Evolutionary conservation across 2,113 vertebrate species (phyloP), one percentile per base, ranked within the genome.

Genomic region (Clarias magur): DNA sequence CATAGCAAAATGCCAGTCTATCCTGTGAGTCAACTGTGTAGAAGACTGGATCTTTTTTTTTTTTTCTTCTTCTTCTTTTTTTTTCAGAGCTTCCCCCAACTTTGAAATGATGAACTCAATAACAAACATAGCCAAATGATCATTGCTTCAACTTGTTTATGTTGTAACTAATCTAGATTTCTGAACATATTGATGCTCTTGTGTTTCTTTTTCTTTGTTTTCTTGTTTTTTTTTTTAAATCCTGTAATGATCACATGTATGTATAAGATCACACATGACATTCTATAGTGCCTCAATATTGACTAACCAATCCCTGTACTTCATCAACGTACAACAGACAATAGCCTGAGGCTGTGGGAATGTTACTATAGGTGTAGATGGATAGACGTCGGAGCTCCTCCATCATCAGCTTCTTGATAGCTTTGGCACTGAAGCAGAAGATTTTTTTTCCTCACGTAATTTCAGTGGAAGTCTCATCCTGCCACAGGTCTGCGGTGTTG

Each of bases 291-390:
- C 11, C 11, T 56, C 13, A 80, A 90, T 92, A 91, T 83, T 90
- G 87, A 82, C 90, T 90, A 86, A 88, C 84, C 90, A 90, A 60
- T 75, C 70, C 57, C 16, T 88, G 85, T 83, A 81, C 88, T 89
- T 84, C 82, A 87, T 89, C 86, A 83, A 83, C 65, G 80, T 88
- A 91, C 25, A 65, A 38, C 65, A 56, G 86, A n/a, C 12, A 87
- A 59, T 19, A 85, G 81, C 91, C 90, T 80, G 4, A 30, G 91
- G 90, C 83, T 86, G 80, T 80, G 87, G 76, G 88, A 89, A 92
- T 93, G 92, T 93, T 93, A 93, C 89, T 92, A 91, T 75, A 90
- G 91, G 89, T 15, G 82, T 84, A 89, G 80, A 84, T 87, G 86
- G 76, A 80, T 80, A 76, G 65, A 85, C 88, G 87, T 92, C 90